These are phyloP conservation scores for Acanthornis magna DNA, from an alignment of 2,797 vertebrate species.

Conservation along the genomic window DNA sequence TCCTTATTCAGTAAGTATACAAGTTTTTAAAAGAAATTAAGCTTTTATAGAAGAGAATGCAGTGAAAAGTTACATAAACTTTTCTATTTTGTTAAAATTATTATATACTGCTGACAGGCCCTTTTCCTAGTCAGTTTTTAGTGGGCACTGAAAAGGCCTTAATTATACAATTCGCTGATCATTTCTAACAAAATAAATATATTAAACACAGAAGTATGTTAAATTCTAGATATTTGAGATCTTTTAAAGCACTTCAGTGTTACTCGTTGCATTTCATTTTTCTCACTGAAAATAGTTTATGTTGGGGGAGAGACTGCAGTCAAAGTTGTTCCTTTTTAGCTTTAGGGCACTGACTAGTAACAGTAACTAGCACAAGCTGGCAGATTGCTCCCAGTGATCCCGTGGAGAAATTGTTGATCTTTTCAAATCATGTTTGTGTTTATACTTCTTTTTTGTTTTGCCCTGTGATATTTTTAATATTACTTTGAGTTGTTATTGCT, in stretches of 20 bases:
- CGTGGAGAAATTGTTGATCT: not conserved
- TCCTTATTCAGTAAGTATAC: conserved; percentile 94
- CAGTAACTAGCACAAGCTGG: conserved; percentile 2
- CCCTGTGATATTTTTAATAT: not conserved
- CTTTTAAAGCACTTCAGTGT: not conserved
- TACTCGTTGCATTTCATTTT: not conserved
- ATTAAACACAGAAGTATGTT: not conserved
- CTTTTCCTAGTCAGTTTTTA: not conserved
- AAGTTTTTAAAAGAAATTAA: not conserved
- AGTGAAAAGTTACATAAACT: not conserved
- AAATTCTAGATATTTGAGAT: not conserved
- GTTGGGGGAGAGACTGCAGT: not conserved
- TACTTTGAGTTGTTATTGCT: not conserved
- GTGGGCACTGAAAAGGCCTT: not conserved
- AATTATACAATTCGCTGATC: not conserved
- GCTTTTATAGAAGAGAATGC: not conserved
- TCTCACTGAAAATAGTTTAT: not conserved
- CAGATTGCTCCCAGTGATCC: not conserved
- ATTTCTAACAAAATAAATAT: not conserved
- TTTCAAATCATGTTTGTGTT: not conserved
- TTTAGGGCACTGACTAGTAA: not conserved
- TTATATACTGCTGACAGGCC: not conserved
- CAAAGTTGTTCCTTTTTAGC: not conserved
- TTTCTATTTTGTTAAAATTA: not conserved
- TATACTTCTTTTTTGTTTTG: not conserved